Conservation (phyloP, 2,797 vertebrate species). For the Danio albolineatus region DNA sequence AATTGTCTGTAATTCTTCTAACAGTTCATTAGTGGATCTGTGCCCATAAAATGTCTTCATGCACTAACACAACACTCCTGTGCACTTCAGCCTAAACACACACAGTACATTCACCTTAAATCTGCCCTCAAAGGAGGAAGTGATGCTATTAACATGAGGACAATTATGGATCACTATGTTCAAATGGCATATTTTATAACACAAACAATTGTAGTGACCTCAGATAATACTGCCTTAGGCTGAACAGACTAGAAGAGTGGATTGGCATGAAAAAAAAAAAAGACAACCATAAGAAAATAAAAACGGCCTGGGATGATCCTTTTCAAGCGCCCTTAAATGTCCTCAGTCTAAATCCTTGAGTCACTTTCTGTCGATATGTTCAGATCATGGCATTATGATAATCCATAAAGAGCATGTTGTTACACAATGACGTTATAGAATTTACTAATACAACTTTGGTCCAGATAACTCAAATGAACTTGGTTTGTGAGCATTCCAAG, state of each 20-base stretch:
- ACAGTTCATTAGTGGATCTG: conserved; percentile 13
- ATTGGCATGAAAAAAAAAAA: neutral
- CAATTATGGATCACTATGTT: conserved; percentile 13
- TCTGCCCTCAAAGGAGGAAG: neutral
- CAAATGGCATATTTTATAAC: conserved; percentile 3
- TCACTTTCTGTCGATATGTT: conserved; percentile 3
- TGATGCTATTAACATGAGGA: conserved; percentile 3
- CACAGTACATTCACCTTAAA: conserved; percentile 3
- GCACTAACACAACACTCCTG: neutral
- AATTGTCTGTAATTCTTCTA: neutral
- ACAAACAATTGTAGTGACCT: conserved; percentile 2
- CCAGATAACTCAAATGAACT: conserved; percentile 14
- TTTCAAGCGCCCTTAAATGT: neutral
- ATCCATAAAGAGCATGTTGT: conserved; percentile 10
- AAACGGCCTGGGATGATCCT: neutral
- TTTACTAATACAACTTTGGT: neutral
- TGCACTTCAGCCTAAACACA: neutral
- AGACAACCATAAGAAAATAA: neutral
- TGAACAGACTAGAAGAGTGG: neutral
- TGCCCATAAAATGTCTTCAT: neutral
- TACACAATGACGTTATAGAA: neutral
- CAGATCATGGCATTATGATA: conserved; percentile 21
- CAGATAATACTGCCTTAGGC: neutral
- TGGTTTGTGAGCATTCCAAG: neutral
- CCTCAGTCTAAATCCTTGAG: neutral